A percentile compares a stretch with the other conserved stretches of the same genome.
These are phyloP conservation scores for Polia nebulosa DNA, from an alignment of 2,888 invertebrate species.

Conservation along the genomic window DNA sequence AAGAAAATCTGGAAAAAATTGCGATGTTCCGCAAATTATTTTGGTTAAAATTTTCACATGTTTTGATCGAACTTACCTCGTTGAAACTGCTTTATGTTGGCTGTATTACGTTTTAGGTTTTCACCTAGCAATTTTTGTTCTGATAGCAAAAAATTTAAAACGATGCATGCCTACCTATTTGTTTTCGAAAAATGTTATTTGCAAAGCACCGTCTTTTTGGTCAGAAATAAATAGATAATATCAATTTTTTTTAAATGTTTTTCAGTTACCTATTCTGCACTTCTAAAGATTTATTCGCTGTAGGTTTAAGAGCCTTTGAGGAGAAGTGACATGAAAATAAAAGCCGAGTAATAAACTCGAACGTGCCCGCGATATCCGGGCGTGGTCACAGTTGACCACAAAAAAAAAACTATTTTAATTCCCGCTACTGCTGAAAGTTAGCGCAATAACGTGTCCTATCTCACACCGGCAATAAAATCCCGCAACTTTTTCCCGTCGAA, in stretches of 20 bases:
- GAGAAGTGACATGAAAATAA: conserved; percentile 26
- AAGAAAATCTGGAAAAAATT: conserved; percentile 15
- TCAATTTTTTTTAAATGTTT: too few relatives aligned
- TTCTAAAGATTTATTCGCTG: too few relatives aligned
- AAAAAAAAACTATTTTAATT: conserved; percentile 87
- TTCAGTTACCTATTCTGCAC: too few relatives aligned
- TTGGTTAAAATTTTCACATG: conserved; percentile 5
- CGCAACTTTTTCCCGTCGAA: conserved; percentile 89
- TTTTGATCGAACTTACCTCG: conserved; percentile 7
- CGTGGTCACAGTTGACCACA: conserved; percentile 79
- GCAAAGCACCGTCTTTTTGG: too few relatives aligned
- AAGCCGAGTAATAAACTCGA: conserved; percentile 63
- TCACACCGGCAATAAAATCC: conserved; percentile 90
- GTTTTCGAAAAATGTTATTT: too few relatives aligned
- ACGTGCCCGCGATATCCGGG: conserved; percentile 67
- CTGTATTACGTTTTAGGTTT: neutral
- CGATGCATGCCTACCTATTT: too few relatives aligned
- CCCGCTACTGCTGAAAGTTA: conserved; percentile 84
- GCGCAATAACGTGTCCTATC: conserved; percentile 90
- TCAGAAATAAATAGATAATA: too few relatives aligned
- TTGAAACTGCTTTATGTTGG: neutral
- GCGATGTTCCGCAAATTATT: conserved; percentile 27
- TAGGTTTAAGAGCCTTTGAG: neutral
- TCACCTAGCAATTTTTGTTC: neutral
- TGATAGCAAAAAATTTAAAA: neutral